Evolutionary conservation across 2,888 invertebrate genomes (phyloP), one percentile per base, ranked within the genome.

Genomic region (Pseudococcus viburni): DNA sequence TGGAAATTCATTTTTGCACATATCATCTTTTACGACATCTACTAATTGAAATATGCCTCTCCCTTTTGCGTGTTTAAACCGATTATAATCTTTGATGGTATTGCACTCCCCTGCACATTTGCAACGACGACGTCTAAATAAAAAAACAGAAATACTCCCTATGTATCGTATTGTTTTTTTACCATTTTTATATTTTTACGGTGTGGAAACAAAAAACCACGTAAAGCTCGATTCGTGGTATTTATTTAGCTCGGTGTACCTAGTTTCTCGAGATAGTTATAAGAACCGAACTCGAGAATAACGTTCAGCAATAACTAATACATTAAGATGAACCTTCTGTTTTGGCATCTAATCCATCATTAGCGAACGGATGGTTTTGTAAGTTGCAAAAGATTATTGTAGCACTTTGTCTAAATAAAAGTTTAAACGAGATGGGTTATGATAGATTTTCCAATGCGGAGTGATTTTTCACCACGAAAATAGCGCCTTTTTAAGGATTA

Each of bases 311-410:
- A 73, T 73, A 73, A 73, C 68, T 73, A 80, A 80, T 80, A 80
- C 80, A 80, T 80, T 80, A 80, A 80, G 80, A 80, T 80, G 80
- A 80, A 80, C 80, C 80, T 80, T 80, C 80, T 80, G 80, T 80
- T 80, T 80, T 80, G 80, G 80, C 80, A 80, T 80, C 80, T 80
- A 39, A 80, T 80, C 80, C 80, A 80, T 80, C 80, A 80, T 80
- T 80, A 80, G 42, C 80, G 80, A 80, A 80, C 80, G 80, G 42
- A 39, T 80, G 42, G 42, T 80, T 80, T 80, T 80, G 42, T 80
- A 80, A 80, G 80, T 42, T 80, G 80, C 46, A 80, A 80, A 80
- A 80, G 80, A 80, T 80, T 80, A 80, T 80, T 80, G 80, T 80
- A 80, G 80, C 80, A 80, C 46, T 80, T 80, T 80, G 80, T 80